Evolutionary conservation across 1,140 invertebrate genomes (phyloP), one percentile per base, ranked within the genome.

Genomic region (Matsumurasca onukii): DNA sequence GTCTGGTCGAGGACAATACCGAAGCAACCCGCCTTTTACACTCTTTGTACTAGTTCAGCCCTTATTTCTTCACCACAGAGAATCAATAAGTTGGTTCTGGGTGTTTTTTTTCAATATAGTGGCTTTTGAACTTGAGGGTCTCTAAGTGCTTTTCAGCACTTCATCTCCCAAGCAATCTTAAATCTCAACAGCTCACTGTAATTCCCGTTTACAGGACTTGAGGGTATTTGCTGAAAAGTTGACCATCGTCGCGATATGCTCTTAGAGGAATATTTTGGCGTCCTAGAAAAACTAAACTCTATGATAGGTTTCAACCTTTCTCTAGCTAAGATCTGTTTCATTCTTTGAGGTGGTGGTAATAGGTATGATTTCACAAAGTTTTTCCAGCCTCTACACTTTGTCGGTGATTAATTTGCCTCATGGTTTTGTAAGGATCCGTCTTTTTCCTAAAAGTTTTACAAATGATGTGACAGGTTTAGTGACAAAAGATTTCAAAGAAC

Each of bases 1-100:
- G 75, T 77, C 72, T 78, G 75, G 66, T 77, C 73, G 57, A 77
- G 74, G 9, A 77, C 69, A 22, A 76, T 71, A 17, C 70, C 67
- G 61, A 69, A 76, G 63, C 55, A 72, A 30, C 55, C 71, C 17
- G 69, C 63, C 66, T 68, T 30, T 63, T 72, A 61, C 15, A 77
- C 68, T 67, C 66, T 68, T 31, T 52, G 30, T 13, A 74, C 34
- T 68, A 78, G 72, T 20, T 25, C 55, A 34, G 66, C 31, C 66
- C 66, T 55, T 24, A 77, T 74, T 70, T 74, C 68, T 59, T 73
- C 62, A 25, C 70, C 72, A 64, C 73, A 77, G 2, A n/a, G 25
- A 57, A 2, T 74, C 65, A 52, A 77, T 78, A 3, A 78, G 27
- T 34, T 76, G 66, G 66, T 78, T 77, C 68, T 78, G 77, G 0